These are phyloP conservation scores for Neomonachus schauinslandi DNA, from an alignment of 2,113 vertebrate genomes.

Conservation along the genomic window DNA sequence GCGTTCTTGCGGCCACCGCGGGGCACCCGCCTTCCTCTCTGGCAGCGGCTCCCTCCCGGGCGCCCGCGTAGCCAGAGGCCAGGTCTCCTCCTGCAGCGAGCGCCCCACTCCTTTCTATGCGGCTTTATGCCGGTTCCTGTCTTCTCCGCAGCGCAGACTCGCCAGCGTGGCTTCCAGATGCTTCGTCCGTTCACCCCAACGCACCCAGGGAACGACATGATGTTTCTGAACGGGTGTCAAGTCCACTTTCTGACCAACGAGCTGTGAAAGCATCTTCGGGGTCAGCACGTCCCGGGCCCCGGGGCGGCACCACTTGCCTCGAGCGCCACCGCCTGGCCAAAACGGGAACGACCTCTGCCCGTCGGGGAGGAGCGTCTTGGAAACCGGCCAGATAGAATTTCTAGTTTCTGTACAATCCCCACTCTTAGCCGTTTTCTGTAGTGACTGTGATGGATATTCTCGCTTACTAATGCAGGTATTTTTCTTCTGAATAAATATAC, in stretches of 20 bases:
- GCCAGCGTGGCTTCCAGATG: not conserved
- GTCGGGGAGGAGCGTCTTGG: fast-evolving
- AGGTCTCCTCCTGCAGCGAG: fast-evolving
- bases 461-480: not conserved
- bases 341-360: not conserved
- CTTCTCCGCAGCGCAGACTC: not conserved
- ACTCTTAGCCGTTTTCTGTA: not conserved
- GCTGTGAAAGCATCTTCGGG: not conserved
- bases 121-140: not conserved
- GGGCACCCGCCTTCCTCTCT: fast-evolving
- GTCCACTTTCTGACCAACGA: fast-evolving
- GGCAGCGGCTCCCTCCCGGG: fast-evolving
- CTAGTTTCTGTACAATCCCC: not conserved
- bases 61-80: fast-evolving
- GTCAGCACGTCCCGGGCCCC: fast-evolving
- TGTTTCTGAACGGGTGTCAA: not conserved
- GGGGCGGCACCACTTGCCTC: conserved; percentile 77
- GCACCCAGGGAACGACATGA: too few relatives aligned
- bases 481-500: not conserved
- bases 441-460: not conserved
- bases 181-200: not conserved
- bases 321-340: conserved; percentile 86
- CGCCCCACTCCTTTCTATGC: too few relatives aligned
- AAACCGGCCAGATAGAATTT: fast-evolving
- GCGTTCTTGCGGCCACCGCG: not conserved